These are phyloP conservation scores for Scatophagus argus DNA, from an alignment of 2,113 vertebrate genomes.

Conservation along the genomic window DNA sequence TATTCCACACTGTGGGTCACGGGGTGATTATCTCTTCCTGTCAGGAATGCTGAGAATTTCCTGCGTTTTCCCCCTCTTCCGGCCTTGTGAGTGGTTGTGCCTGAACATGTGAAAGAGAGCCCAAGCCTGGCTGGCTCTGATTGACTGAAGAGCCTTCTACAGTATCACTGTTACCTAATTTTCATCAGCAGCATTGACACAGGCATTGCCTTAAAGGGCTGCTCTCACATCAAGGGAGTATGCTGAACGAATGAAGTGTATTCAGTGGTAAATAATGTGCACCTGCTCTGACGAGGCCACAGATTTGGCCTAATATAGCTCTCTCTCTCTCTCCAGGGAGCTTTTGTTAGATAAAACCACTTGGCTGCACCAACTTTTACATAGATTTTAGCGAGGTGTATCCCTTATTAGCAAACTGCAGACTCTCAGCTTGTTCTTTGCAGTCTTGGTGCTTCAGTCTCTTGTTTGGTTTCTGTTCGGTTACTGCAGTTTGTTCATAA, in stretches of 20 bases:
- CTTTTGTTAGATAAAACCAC: conserved; percentile 40
- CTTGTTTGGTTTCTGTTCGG: neutral
- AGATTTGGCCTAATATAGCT: conserved; percentile 19
- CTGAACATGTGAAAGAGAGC: conserved; percentile 66
- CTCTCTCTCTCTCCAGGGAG: conserved; percentile 17
- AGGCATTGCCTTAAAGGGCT: conserved; percentile 23
- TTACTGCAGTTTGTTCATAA: neutral
- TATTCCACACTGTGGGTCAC: conserved; percentile 73
- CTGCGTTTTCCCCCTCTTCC: conserved; percentile 76
- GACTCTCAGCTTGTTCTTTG: neutral
- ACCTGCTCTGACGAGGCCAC: conserved; percentile 58
- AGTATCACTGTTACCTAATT: conserved; percentile 45
- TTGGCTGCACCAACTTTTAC: conserved; percentile 13
- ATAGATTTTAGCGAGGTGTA: conserved; percentile 6
- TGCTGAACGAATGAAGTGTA: conserved; percentile 35
- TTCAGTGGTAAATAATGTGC: conserved; percentile 56
- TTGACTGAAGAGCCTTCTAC: conserved; percentile 50
- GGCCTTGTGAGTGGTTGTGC: conserved; percentile 68
- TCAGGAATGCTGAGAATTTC: conserved; percentile 86
- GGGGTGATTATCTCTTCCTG: conserved; percentile 86
- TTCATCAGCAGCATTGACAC: conserved; percentile 23
- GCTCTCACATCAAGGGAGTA: conserved; percentile 35
- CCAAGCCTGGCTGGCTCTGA: conserved; percentile 41
- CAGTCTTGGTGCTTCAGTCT: neutral
- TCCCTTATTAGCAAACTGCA: conserved; percentile 11